Base-by-base conservation (phyloP, 2,113 vertebrate genomes). In the Lepus europaeus region DNA sequence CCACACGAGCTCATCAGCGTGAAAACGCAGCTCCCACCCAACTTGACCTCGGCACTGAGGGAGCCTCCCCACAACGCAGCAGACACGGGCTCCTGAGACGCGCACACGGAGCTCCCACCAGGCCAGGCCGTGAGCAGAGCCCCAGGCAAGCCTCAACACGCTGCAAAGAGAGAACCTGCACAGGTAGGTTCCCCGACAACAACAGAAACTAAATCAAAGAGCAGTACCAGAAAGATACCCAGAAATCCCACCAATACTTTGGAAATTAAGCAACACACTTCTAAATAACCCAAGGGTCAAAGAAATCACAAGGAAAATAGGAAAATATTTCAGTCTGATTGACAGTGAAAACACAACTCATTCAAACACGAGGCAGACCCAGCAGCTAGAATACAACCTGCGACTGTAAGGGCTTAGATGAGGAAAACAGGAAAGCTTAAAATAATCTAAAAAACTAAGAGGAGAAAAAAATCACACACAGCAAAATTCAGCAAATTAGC, bases 51-150 rank as follows among this genome's bases (percentile, higher is more conserved):
- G 56, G 49, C 23, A 6, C 68, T 0, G 0, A 64, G 8, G 27
- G 68, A 27, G 19, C 20, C 33, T 17, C n/a, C 1, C 3, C 53
- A 6, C n/a, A 31, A 12, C 3, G 16, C 19, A 22, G 72, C 45
- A 56, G 36, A n/a, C 1, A 20, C 9, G 5, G 0, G 1, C 7
- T 6, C 59, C 27, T 19, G 14, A 19, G 29, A 29, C 63, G 17
- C 7, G 4, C 56, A 39, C 11, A 0, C 0, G 14, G 56, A 36
- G 4, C 68, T 12, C 39, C 20, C 81, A 20, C 27, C 59, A 29
- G 70, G 9, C 19, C 0, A 45, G 74, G 74, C 61, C 7, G 1
- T 1, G 16, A 2, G 31, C 2, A 3, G 11, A 16, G 1, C 5
- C 27, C 0, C 49, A 49, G 33, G 9, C 2, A 25, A 12, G 27